Evolutionary conservation across 2,888 invertebrate species (phyloP).

Genomic region (Drosophila algonquin): DNA sequence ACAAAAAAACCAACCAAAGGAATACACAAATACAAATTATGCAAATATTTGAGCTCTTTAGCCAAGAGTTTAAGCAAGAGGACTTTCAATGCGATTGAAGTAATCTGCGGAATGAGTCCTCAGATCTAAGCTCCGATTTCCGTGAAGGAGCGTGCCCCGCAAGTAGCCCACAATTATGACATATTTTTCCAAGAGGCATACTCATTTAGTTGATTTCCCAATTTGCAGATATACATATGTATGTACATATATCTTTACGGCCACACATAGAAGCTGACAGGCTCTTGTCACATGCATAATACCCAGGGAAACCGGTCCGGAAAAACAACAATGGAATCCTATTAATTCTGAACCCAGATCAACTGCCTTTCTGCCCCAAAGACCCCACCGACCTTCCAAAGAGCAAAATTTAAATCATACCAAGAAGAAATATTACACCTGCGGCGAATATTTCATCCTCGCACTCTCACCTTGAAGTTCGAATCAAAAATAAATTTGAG

Average conservation of each 20-base stretch:
- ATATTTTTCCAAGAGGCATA: too few species aligned
- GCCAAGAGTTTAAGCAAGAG: conserved; percentile 10
- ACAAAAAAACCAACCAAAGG: conserved; percentile 48
- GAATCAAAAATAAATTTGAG: conserved; percentile 67
- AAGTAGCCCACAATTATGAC: neutral
- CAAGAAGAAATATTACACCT: conserved; percentile 71
- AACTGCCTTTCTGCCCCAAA: conserved; percentile 3
- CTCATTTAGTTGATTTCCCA: neutral
- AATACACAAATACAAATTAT: conserved; percentile 67
- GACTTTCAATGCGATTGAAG: conserved; percentile 12
- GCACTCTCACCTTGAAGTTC: conserved; percentile 23
- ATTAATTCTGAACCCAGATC: conserved; percentile 50
- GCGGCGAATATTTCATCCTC: conserved; percentile 64
- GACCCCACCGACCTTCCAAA: conserved; percentile 37
- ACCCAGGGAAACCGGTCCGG: conserved; percentile 36
- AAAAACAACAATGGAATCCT: conserved; percentile 68
- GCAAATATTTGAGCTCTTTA: conserved; percentile 62
- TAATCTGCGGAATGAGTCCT: conserved; percentile 5
- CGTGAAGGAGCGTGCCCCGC: neutral
- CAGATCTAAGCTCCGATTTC: conserved; percentile 3
- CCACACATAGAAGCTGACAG: conserved; percentile 6
- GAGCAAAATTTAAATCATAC: conserved; percentile 61
- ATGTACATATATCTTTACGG: conserved; percentile 29
- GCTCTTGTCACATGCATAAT: conserved; percentile 50
- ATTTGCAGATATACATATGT: conserved; percentile 19